phyloP scores from a whole-genome alignment of 2,113 vertebrate species.

The Origma solitaria region DNA sequence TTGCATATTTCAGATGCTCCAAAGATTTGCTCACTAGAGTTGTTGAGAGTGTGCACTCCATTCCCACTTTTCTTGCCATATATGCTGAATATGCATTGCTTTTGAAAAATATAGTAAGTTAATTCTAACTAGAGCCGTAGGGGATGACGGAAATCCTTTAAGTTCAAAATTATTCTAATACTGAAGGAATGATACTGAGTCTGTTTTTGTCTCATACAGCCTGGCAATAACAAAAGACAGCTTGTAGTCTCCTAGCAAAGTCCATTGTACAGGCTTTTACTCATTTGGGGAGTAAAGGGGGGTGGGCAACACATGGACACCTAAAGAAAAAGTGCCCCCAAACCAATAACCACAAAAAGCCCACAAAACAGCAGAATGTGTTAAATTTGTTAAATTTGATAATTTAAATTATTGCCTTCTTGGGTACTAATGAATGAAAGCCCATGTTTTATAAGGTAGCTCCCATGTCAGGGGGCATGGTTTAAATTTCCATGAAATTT shows the following conservation, averaged over 20 bases:
- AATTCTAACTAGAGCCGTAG: neutral
- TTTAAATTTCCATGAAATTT: neutral
- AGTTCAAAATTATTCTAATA: neutral
- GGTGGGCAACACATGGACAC: fast-evolving
- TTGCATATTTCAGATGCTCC: neutral
- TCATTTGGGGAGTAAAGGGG: fast-evolving
- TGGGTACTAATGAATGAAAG: neutral
- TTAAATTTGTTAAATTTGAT: too few species aligned
- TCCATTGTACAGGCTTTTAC: neutral
- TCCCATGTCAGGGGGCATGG: neutral
- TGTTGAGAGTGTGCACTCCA: neutral
- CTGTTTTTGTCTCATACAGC: neutral
- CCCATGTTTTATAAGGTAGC: neutral
- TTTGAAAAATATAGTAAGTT: neutral
- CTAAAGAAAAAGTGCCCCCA: neutral
- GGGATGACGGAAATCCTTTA: neutral
- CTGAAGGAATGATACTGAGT: neutral
- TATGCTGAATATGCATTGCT: neutral
- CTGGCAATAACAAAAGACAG: neutral
- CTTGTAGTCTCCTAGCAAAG: neutral
- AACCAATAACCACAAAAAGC: fast-evolving
- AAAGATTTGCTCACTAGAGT: neutral
- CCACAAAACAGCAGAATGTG: neutral
- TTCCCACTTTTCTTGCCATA: neutral
- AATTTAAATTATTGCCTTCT: neutral